These are phyloP conservation scores for Daboia siamensis DNA, from an alignment of 2,113 vertebrate genomes.

Conservation along the genomic window DNA sequence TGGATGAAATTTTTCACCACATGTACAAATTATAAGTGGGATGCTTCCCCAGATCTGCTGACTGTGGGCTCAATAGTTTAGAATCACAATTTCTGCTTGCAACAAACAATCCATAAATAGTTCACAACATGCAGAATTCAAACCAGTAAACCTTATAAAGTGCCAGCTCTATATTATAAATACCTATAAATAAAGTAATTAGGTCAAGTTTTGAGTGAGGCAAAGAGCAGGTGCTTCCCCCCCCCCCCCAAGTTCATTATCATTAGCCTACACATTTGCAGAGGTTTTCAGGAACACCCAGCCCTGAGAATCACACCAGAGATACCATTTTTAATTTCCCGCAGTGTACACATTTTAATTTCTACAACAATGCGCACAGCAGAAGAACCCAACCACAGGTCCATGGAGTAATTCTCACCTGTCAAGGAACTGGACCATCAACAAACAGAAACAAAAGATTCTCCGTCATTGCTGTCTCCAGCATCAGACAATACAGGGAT, in stretches of 20 bases:
- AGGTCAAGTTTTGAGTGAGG: neutral
- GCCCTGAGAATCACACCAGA: neutral
- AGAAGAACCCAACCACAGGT: too few species aligned
- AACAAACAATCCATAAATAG: neutral
- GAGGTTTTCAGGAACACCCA: neutral
- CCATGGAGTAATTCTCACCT: neutral
- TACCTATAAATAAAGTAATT: neutral
- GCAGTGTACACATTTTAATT: neutral
- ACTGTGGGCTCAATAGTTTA: neutral
- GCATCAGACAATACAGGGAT: neutral
- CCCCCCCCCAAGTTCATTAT: neutral
- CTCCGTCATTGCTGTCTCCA: neutral
- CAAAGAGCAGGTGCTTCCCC: neutral
- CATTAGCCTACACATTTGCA: neutral
- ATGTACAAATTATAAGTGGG: neutral
- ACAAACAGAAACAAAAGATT: neutral
- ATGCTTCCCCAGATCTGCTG: neutral
- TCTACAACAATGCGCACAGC: neutral
- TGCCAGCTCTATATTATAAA: neutral
- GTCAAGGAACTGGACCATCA: neutral
- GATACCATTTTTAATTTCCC: neutral
- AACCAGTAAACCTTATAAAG: neutral
- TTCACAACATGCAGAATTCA: neutral
- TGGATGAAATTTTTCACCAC: neutral
- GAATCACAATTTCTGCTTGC: neutral